Percentiles rank a stretch among this genome's conserved stretches.
Conservation (phyloP, 2,113 vertebrate genomes). For the Planiliza haematocheilus region DNA sequence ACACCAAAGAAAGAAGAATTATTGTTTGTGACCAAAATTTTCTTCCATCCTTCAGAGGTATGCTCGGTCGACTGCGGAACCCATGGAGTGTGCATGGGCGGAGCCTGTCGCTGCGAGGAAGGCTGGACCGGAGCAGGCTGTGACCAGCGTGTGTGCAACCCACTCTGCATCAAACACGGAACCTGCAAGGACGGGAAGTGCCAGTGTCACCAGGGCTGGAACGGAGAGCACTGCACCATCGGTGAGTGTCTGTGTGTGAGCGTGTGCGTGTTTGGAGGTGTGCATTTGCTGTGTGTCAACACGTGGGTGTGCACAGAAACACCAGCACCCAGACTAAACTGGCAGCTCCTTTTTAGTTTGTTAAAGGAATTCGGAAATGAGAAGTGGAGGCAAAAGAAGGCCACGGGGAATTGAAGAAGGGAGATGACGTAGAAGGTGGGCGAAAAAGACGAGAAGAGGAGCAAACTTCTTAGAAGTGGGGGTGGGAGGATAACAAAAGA, state of each 20-base stretch:
- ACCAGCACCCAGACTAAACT: conserved; percentile 59
- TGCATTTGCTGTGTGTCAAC: conserved; percentile 49
- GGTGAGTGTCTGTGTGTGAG: conserved; percentile 84
- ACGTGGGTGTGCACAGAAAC: conserved; percentile 55
- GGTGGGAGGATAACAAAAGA: conserved; percentile 66
- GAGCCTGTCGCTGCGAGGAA: conserved; percentile 97
- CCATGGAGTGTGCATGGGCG: conserved; percentile 96
- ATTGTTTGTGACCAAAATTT: background rate
- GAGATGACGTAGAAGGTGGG: conserved; percentile 54
- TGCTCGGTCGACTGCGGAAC: conserved; percentile 98
- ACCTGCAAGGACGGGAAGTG: conserved; percentile 99
- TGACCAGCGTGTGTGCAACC: conserved; percentile 98
- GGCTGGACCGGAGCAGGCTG: conserved; percentile 97
- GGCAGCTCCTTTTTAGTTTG: conserved; percentile 61
- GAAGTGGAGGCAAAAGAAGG: conserved; percentile 51
- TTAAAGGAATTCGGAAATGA: conserved; percentile 61
- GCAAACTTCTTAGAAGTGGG: conserved; percentile 48
- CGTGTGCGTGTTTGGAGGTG: conserved; percentile 19
- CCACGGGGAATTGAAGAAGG: conserved; percentile 45
- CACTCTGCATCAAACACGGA: conserved; percentile 97
- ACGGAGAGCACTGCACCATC: conserved; percentile 99
- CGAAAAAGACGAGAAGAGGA: conserved; percentile 41
- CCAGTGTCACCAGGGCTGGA: conserved; percentile 99
- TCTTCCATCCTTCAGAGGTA: conserved; percentile 87
- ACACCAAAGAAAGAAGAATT: background rate